Conservation (phyloP, 1,140 invertebrate species). For the Drosophila simulans region DNA sequence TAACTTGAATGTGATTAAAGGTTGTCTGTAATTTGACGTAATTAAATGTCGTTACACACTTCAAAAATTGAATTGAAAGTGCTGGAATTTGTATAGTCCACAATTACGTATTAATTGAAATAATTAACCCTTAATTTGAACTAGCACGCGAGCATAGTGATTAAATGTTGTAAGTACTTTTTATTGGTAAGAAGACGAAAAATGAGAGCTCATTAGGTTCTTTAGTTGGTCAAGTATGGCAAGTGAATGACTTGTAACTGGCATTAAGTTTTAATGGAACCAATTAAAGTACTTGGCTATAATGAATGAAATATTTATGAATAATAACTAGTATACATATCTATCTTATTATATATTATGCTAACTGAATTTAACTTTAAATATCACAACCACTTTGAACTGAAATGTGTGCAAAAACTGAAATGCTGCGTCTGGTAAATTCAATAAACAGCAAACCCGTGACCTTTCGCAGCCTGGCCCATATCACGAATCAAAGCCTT, state of each 20-base stretch:
- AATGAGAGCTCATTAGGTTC: no score
- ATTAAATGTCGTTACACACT: conserved; percentile 12
- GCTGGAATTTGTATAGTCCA: not conserved
- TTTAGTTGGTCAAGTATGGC: no score
- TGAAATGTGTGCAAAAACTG: not conserved
- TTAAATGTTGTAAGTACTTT: conserved; percentile 1
- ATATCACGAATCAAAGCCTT: conserved; percentile 1
- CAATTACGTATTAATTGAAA: conserved; percentile 17
- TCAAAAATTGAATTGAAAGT: not conserved
- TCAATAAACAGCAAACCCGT: not conserved
- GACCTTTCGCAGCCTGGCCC: not conserved
- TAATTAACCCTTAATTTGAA: conserved; percentile 9
- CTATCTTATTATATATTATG: no score
- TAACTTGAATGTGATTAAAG: not conserved
- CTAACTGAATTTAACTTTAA: no score
- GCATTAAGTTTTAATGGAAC: not conserved
- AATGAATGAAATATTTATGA: not conserved
- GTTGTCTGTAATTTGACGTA: not conserved
- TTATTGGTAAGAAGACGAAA: not conserved
- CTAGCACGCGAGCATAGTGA: conserved; percentile 1
- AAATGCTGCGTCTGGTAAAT: not conserved
- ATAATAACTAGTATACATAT: no score
- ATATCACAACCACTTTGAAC: no score
- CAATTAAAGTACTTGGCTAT: not conserved
- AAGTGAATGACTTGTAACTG: no score